phyloP scores from a whole-genome alignment of 1,140 invertebrate genomes.

The Trigoniulus corallinus region DNA sequence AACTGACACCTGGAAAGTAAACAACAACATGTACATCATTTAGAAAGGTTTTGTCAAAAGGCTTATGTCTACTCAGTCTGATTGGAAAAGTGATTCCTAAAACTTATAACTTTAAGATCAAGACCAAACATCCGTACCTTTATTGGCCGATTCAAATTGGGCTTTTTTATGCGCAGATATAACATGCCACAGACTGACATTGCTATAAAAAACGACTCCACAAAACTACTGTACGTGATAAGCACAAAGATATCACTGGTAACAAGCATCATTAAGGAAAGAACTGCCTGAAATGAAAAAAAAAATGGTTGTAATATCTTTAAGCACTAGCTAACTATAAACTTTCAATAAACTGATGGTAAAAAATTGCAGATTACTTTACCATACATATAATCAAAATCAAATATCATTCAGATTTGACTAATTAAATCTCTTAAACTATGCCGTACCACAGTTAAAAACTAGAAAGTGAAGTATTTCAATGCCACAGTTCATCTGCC shows the following conservation, averaged over 20 bases:
- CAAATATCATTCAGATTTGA: too few species aligned
- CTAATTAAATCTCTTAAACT: too few species aligned
- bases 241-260: constrained; percentile 32
- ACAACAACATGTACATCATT: not conserved
- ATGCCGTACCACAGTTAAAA: too few species aligned
- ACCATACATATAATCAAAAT: too few species aligned
- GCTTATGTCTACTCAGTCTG: too few species aligned
- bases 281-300: constrained; percentile 21
- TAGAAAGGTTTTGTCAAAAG: too few species aligned
- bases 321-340: not conserved
- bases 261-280: constrained; percentile 31
- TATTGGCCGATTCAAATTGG: constrained; percentile 29
- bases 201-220: constrained; percentile 33
- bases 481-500: too few species aligned
- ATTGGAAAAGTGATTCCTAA: too few species aligned
- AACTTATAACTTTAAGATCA: too few species aligned
- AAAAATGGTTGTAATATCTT: not conserved
- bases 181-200: constrained; percentile 33
- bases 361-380: too few species aligned
- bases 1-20: constrained; percentile 16
- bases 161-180: constrained; percentile 27
- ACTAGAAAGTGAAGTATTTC: too few species aligned
- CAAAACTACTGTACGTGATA: constrained; percentile 38
- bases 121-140: constrained; percentile 30
- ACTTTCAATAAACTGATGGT: too few species aligned